phyloP scores from a whole-genome alignment of 2,888 invertebrate genomes.

The Andrena haemorrhoa region DNA sequence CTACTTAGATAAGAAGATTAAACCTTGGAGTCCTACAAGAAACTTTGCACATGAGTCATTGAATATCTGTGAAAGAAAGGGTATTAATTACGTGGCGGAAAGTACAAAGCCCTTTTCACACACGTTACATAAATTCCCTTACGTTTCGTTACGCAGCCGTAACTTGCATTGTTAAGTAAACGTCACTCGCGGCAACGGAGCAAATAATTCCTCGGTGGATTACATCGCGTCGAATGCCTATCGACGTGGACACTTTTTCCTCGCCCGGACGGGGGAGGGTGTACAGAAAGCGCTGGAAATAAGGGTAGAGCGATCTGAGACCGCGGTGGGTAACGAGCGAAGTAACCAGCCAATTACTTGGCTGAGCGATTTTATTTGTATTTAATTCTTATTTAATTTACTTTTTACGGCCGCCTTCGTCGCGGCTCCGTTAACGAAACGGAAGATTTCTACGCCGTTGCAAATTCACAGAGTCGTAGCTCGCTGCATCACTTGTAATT shows the following conservation, averaged over 20 bases:
- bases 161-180: conserved; percentile 27
- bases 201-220: conserved; percentile 76
- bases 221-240: conserved; percentile 76
- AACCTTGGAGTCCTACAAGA: too few relatives aligned
- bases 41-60: neutral
- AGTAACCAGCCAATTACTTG: conserved; percentile 84
- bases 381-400: conserved; percentile 85
- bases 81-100: too few relatives aligned
- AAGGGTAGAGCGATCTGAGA: conserved; percentile 69
- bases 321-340: conserved; percentile 72
- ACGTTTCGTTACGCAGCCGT: neutral
- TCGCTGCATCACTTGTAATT: conserved; percentile 36
- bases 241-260: conserved; percentile 76
- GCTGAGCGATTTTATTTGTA: conserved; percentile 84
- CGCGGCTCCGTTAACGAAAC: conserved; percentile 79
- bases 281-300: conserved; percentile 57
- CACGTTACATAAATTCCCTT: too few relatives aligned
- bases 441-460: conserved; percentile 75
- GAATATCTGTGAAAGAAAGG: neutral
- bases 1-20: too few relatives aligned
- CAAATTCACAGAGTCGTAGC: conserved; percentile 63
- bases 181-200: conserved; percentile 46
- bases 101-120: too few relatives aligned
- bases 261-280: conserved; percentile 53
- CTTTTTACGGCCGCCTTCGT: conserved; percentile 80